Base-by-base conservation (phyloP, 2,888 invertebrate genomes). In the Troides oblongomaculatus region DNA sequence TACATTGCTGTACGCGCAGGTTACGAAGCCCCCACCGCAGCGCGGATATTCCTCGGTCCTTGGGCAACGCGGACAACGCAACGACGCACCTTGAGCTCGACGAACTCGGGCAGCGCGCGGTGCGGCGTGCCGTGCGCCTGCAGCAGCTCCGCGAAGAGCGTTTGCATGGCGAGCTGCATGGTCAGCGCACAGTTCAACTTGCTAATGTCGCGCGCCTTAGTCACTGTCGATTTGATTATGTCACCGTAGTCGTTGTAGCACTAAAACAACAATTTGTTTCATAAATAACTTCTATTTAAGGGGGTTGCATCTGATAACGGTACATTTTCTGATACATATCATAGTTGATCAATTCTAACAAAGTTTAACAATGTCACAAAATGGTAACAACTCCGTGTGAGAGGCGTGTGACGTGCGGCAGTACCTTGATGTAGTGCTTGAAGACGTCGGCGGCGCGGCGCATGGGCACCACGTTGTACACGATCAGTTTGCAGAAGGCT, bases 181-280 rank as follows among this genome's bases (percentile, higher is more conserved):
- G 98, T 99, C 75, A 98, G 94, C 10, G 99, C 98, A 88, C 99
- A 99, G 85, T 96, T 97, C 58, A 98, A 96, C 91, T 99, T 99
- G 93, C 99, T 99, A 78, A 99, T 98, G 93, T 99, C 99, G 76
- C 99, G 94, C 17, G 99, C 98, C 91, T 99, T 99, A 78, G 97
- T 97, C 78, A 99, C 92, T 14, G 99, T 99, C 53, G 98, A 97
- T 92, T 99, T 99, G 76, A 99, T 96, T 66, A 99, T 99, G 89
- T 99, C 99, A 64, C 99, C 99, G 89, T 99, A 99, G 89, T 99
- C 99, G 85, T 98, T 98, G 90, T 99, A 99, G 86, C 97, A 99
- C 95, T 97, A 87, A 12, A 50, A 39, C 39, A 39, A 39, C 39
- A 39, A 39, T 8, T 10, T 10, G 8, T 39, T 39, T 10, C 6